A percentile compares a stretch with the other conserved stretches of the same genome.
Conservation (phyloP, 2,113 vertebrate species). For the Cephalopholis sonnerati region DNA sequence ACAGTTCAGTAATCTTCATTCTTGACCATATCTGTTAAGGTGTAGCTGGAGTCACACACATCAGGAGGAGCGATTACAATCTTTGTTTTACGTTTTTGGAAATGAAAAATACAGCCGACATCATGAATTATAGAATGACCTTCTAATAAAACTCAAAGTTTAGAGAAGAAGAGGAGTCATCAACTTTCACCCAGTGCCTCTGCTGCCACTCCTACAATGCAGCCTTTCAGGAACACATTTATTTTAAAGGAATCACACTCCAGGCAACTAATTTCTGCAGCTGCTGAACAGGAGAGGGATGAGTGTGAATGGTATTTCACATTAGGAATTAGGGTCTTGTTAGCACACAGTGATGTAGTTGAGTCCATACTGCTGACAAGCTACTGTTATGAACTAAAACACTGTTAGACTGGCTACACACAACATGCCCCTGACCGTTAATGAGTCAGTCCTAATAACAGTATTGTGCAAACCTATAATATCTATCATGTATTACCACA, state of each 20-base stretch:
- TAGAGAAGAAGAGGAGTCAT: background rate
- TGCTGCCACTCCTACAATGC: constrained; percentile 1
- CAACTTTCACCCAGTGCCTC: background rate
- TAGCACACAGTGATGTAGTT: background rate
- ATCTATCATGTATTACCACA: too few relatives aligned
- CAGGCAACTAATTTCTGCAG: constrained; percentile 6
- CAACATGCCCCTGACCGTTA: too few relatives aligned
- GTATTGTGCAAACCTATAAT: too few relatives aligned
- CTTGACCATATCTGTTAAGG: background rate
- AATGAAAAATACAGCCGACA: background rate
- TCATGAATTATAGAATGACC: constrained; percentile 3
- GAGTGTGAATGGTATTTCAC: constrained; percentile 4
- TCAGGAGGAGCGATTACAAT: constrained; percentile 1
- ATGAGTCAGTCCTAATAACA: too few relatives aligned
- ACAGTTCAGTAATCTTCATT: background rate
- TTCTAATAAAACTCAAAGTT: background rate
- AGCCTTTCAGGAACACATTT: constrained; percentile 9
- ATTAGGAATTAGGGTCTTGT: constrained; percentile 21
- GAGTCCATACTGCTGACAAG: background rate
- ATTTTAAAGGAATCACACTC: background rate
- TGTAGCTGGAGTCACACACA: constrained; percentile 5
- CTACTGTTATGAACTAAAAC: background rate
- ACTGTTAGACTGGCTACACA: background rate
- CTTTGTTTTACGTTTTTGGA: constrained; percentile 5
- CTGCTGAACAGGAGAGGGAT: constrained; percentile 11